These are phyloP conservation scores for Myripristis jacobus DNA, from an alignment of 2,797 vertebrate genomes.

Conservation along the genomic window DNA sequence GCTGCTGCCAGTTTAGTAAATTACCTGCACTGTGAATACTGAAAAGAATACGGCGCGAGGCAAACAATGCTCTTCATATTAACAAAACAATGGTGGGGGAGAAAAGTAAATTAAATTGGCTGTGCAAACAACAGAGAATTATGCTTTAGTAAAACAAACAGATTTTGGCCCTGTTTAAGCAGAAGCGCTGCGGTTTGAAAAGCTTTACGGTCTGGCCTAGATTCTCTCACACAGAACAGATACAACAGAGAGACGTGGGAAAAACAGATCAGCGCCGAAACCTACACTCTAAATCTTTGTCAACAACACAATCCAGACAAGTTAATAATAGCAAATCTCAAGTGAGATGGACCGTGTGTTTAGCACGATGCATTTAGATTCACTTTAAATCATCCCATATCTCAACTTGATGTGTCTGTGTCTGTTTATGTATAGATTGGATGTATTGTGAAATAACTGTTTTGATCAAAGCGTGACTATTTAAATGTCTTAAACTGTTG, in stretches of 20 bases:
- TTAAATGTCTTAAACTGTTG: too few species aligned
- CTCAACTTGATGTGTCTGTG: too few species aligned
- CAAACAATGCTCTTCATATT: constrained; percentile 35
- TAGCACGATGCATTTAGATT: constrained; percentile 6
- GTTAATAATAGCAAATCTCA: constrained; percentile 31
- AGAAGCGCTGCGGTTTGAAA: constrained; percentile 28
- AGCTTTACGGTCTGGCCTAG: neutral
- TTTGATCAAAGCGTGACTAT: too few species aligned
- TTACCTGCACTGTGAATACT: constrained; percentile 29
- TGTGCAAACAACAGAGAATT: constrained; percentile 54
- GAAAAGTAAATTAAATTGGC: constrained; percentile 68
- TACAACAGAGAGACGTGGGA: constrained; percentile 5
- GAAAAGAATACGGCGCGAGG: constrained; percentile 59
- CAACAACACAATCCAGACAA: constrained; percentile 17
- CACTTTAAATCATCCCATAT: neutral
- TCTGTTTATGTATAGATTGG: too few species aligned
- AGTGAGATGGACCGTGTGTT: neutral
- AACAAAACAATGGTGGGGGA: constrained; percentile 39
- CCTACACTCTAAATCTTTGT: neutral
- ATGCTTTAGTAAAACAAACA: constrained; percentile 55
- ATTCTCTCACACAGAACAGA: constrained; percentile 6
- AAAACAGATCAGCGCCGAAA: constrained; percentile 7
- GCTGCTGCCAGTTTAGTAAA: constrained; percentile 61
- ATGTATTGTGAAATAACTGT: too few species aligned
- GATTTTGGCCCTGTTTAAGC: constrained; percentile 16